phyloP scores from a whole-genome alignment of 2,113 vertebrate species.

The Lonchura striata region DNA sequence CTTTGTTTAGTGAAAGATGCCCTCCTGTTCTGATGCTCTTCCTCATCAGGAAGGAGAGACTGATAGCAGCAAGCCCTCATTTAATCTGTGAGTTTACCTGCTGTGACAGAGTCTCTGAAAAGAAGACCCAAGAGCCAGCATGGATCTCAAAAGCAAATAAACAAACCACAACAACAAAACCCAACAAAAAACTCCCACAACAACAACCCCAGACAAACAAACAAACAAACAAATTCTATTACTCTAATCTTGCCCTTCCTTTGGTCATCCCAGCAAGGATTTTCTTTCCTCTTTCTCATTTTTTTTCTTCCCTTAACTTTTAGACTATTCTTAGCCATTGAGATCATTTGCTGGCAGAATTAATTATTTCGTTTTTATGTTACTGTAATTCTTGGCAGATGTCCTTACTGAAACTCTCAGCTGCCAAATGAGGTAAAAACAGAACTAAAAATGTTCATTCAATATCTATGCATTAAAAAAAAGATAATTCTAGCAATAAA shows the following conservation, averaged over 20 bases:
- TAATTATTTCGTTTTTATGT: constrained; percentile 53
- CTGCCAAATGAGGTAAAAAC: constrained; percentile 57
- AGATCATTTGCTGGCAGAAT: constrained; percentile 20
- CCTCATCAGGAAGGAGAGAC: not conserved
- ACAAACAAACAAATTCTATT: not conserved
- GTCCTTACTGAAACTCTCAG: constrained; percentile 51
- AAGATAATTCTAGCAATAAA: constrained; percentile 42
- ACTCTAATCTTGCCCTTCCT: not conserved
- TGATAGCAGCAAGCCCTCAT: not conserved
- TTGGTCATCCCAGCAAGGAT: not conserved
- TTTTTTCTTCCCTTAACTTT: not conserved
- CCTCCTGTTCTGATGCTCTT: not conserved
- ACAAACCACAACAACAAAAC: not conserved
- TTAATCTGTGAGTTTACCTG: not conserved
- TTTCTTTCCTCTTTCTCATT: not conserved
- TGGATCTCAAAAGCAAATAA: not conserved
- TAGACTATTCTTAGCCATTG: constrained; percentile 11
- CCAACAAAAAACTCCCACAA: not conserved
- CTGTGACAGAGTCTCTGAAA: not conserved
- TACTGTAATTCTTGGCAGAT: constrained; percentile 53
- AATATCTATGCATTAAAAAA: not conserved
- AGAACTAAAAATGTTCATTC: constrained; percentile 55
- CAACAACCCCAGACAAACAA: not conserved
- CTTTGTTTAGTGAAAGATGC: not conserved
- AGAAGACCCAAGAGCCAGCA: not conserved